These are phyloP conservation scores for Nephila pilipes DNA, from an alignment of 1,140 invertebrate genomes.

Conservation along the genomic window DNA sequence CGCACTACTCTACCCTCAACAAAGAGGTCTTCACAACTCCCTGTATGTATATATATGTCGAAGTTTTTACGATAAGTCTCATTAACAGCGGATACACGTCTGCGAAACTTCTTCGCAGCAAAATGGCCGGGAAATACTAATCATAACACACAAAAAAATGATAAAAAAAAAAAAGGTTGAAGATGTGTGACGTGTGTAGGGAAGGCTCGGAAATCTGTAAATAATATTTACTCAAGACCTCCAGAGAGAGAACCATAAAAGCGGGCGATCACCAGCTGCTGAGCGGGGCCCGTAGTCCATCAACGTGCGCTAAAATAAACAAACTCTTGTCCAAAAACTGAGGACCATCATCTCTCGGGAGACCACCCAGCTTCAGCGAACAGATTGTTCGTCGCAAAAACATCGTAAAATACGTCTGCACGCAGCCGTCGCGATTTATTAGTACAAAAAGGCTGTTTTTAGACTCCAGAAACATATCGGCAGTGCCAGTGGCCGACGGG, in stretches of 20 bases:
- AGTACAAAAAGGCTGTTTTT: slow-evolving; percentile 8
- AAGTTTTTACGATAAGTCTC: slow-evolving; percentile 26
- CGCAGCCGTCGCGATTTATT: slow-evolving; percentile 64
- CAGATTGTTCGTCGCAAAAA: slow-evolving; percentile 72
- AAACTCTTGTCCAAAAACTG: slow-evolving; percentile 64
- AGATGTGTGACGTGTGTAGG: neutral
- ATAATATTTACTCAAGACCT: slow-evolving; percentile 61
- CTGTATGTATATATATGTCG: neutral
- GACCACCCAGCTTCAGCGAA: slow-evolving; percentile 55
- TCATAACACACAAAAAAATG: too few relatives aligned
- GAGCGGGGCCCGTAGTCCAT: slow-evolving; percentile 60
- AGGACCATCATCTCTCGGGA: slow-evolving; percentile 8
- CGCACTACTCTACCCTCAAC: neutral
- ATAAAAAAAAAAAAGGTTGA: too few relatives aligned
- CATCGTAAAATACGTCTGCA: slow-evolving; percentile 69
- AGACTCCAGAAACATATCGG: neutral
- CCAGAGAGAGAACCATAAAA: slow-evolving; percentile 29
- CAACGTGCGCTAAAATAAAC: slow-evolving; percentile 72
- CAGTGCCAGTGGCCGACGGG: neutral
- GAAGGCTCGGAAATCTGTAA: slow-evolving; percentile 53
- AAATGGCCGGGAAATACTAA: too few relatives aligned
- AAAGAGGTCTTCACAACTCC: neutral
- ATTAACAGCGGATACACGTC: slow-evolving; percentile 41
- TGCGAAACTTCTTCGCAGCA: neutral
- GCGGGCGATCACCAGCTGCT: slow-evolving; percentile 20